Base-by-base conservation (phyloP, 2,888 invertebrate genomes). In the Oscheius sp. region DNA sequence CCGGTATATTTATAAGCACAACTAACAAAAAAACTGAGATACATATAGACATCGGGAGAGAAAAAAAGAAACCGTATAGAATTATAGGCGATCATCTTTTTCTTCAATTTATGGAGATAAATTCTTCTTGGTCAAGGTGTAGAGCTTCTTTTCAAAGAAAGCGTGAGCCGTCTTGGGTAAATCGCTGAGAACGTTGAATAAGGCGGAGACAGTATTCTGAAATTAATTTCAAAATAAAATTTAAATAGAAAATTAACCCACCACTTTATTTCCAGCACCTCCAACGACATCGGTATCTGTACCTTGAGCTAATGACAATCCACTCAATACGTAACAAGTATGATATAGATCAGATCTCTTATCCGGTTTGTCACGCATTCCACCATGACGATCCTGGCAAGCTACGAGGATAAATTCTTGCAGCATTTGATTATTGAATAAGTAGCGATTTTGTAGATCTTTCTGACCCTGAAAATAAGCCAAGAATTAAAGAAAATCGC, bases 341-440 rank as follows among this genome's bases (percentile, higher is more conserved):
- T 99, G 99, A 89, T 99, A 99, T 80, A 94, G 92, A 91, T 99
- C 99, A 83, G 93, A 91, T 63, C 92, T 73, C 94, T 95, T 96
- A 86, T 94, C 94, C 71, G 99, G 99, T 90, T 99, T 99, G 90
- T 99, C 99, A 78, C 95, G 91, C 29, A 99, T 92, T 5, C 99
- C 98, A 25, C 99, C 99, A 18, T 29, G 56, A 27, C 56, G 55
- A 61, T 76, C 76, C 90, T 99, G 98, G 89, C 97, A 97, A 88
- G 96, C 96, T 59, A 95, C 91, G 76, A 98, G 91, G 76, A 99
- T 92, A 89, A 98, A 99, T 89, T 97, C 95, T 90, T 99, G 98
- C 80, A 99, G 91, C 64, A 96, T 89, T 52, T 76, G 55, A 73
- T 84, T 69, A 35, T 86, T 76, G 35, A 82, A 83, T 9, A 81